phyloP scores from a whole-genome alignment of 2,113 vertebrate species.

The Drymodes brunneopygia region DNA sequence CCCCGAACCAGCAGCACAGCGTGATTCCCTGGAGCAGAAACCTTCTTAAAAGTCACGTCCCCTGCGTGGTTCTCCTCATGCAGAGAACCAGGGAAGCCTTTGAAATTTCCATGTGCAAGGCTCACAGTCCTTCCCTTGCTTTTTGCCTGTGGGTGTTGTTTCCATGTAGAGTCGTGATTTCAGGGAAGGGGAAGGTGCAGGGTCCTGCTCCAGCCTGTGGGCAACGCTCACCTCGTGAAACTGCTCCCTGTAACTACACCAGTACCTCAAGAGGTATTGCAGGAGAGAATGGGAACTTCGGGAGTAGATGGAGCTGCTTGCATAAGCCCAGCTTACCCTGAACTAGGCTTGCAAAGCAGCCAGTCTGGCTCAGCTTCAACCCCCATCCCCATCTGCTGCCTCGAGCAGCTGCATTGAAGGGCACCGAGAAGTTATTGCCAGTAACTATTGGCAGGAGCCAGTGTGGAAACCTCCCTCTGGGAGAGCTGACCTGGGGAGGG shows the following conservation, averaged over 20 bases:
- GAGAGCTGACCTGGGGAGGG: background rate
- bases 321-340: background rate
- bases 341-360: background rate
- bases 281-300: background rate
- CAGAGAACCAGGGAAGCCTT: background rate
- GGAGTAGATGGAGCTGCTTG: background rate
- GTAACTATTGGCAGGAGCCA: conserved; percentile 22
- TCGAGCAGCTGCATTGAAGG: conserved; percentile 51
- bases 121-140: background rate
- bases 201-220: background rate
- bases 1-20: background rate
- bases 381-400: conserved; percentile 39
- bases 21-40: background rate
- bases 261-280: background rate
- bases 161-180: background rate
- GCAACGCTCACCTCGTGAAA: background rate
- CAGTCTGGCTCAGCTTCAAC: conserved; percentile 28
- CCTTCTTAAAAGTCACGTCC: background rate
- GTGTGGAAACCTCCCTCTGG: background rate
- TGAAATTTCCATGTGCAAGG: background rate
- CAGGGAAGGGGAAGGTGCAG: background rate
- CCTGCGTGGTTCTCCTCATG: background rate
- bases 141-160: background rate
- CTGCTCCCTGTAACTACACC: background rate
- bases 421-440: conserved; percentile 27